Evolutionary conservation across 1,140 invertebrate genomes (phyloP).

Genomic region (Wiebesia pumilae): DNA sequence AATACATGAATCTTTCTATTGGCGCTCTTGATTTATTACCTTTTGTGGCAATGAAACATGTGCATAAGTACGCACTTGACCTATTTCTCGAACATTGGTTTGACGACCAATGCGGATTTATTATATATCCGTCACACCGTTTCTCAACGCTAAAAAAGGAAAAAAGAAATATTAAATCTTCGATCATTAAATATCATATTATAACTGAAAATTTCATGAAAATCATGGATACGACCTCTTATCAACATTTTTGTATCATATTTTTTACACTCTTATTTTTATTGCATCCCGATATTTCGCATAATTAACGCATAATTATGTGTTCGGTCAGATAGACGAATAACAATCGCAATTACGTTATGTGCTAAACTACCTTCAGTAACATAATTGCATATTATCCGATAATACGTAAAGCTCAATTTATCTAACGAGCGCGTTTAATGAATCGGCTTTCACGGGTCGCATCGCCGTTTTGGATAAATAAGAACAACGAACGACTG

Average conservation of each 20-base stretch:
- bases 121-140: slow-evolving; percentile 5
- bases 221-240: neutral
- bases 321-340: too few species aligned
- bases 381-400: too few species aligned
- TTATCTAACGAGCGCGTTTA: too few species aligned
- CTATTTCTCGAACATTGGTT: slow-evolving; percentile 1
- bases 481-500: too few species aligned
- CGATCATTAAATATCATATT: neutral
- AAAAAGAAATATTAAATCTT: neutral
- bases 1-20: slow-evolving; percentile 39
- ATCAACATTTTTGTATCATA: neutral
- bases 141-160: neutral
- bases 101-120: neutral
- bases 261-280: too few species aligned
- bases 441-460: too few species aligned
- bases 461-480: too few species aligned
- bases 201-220: neutral
- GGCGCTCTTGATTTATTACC: slow-evolving; percentile 27
- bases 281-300: too few species aligned
- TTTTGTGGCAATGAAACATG: neutral
- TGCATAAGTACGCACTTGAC: slow-evolving; percentile 35
- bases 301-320: too few species aligned
- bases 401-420: too few species aligned
- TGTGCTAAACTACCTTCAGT: too few species aligned
- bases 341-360: too few species aligned